phyloP scores from a whole-genome alignment of 2,797 vertebrate species.

The Hemibagrus guttatus region DNA sequence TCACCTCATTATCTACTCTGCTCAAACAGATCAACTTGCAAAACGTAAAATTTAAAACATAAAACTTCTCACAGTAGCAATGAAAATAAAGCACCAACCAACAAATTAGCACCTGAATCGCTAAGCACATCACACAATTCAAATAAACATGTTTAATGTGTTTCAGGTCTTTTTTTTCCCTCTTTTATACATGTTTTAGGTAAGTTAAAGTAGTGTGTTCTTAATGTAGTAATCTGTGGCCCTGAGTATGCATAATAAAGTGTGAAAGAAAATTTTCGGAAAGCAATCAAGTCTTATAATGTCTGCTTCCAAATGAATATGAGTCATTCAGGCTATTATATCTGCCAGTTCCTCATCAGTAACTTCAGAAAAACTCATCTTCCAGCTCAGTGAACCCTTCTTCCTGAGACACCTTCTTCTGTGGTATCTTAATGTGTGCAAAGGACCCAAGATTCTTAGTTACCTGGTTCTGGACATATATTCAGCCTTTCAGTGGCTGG shows the following conservation, averaged over 20 bases:
- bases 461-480: neutral
- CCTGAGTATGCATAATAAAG: neutral
- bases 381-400: neutral
- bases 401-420: no score
- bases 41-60: neutral
- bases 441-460: neutral
- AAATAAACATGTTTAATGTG: neutral
- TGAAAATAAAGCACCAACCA: neutral
- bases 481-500: neutral
- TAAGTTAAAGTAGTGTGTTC: neutral
- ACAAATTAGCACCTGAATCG: neutral
- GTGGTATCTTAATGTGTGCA: neutral
- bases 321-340: conserved; percentile 2
- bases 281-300: neutral
- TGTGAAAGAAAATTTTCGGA: neutral
- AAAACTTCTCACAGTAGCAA: neutral
- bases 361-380: conserved; percentile 16
- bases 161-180: neutral
- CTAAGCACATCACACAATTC: neutral
- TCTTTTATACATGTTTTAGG: neutral
- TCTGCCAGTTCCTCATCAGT: conserved; percentile 8
- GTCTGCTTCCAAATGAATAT: neutral
- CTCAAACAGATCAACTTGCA: neutral
- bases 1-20: neutral
- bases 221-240: neutral